Percentiles rank a stretch among this genome's conserved stretches.
Evolutionary conservation across 1,140 invertebrate species (phyloP).

Genomic region (Hydropsyche tenuis): DNA sequence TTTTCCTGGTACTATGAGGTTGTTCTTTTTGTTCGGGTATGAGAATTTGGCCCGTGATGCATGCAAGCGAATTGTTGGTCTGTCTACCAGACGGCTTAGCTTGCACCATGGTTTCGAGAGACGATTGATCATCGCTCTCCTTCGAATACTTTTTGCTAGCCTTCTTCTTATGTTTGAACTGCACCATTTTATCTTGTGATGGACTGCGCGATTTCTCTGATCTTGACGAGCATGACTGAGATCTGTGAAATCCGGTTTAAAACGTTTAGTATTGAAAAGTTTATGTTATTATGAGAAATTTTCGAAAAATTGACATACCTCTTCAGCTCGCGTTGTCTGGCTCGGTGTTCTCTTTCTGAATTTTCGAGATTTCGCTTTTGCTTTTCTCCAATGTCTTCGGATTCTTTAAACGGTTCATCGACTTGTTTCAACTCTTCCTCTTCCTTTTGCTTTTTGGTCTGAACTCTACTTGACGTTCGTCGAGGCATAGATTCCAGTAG

Average conservation of each 20-base stretch:
- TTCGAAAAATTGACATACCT: constrained; percentile 46
- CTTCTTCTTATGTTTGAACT: constrained; percentile 28
- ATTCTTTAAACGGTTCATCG: constrained; percentile 26
- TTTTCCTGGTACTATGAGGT: constrained; percentile 62
- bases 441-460: constrained; percentile 62
- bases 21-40: constrained; percentile 67
- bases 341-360: constrained; percentile 55
- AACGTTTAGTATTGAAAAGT: constrained; percentile 21
- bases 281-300: neutral
- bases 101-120: constrained; percentile 43
- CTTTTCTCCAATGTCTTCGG: neutral
- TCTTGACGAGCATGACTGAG: constrained; percentile 38
- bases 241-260: constrained; percentile 32
- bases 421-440: constrained; percentile 53
- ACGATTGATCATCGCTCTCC: neutral
- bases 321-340: constrained; percentile 55
- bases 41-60: constrained; percentile 80
- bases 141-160: neutral
- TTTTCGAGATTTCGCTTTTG: constrained; percentile 47
- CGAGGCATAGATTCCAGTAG: constrained; percentile 66
- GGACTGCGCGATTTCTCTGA: constrained; percentile 34
- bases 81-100: constrained; percentile 70
- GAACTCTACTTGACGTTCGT: constrained; percentile 64
- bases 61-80: constrained; percentile 86
- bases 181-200: constrained; percentile 7